Base-by-base conservation (phyloP, 1,140 invertebrate species). In the Ceratosolen solmsi region DNA sequence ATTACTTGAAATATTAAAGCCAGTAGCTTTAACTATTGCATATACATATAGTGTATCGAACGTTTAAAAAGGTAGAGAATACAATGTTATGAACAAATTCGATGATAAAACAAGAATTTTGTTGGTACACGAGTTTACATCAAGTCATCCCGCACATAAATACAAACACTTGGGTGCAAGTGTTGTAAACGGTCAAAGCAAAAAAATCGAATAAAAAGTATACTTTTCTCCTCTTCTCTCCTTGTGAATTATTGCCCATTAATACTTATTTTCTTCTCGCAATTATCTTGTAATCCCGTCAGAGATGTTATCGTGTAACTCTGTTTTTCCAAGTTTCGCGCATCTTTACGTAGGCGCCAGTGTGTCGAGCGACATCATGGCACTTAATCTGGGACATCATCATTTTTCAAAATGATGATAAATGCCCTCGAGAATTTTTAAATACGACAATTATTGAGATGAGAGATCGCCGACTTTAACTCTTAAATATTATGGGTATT, bases 101-200 rank as follows among this genome's bases (percentile, higher is more conserved):
- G 2, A 15, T 63, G 27, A 63, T 15, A 33, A 68, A n/a, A 68
- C 15, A 2, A 38, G 7, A 68, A 17, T 38, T 68, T 38, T 68
- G 8, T 36, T n/a, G 25, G 4, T 17, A 30, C n/a, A 41, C 20
- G 1, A 46, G 20, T 54, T 22, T 54, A 17, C 20, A 22, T 54
- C 20, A 54, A 8, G 20, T 22, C 51, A 5, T 5, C 2, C 17
- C 51, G 9, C 20, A 54, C 51, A 54, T 54, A 4, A 20, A 22
- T 46, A 15, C 0, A 49, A 46, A 41, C 13, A 2, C 4, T 0
- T 22, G 11, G 0, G 38, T 22, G 38, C 38, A 72, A 83, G 84
- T 80, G 85, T 85, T 78, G 79, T 70, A 49, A 33, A 78, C 68
- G 71, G 51, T 54, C 20, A 38, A 63, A 9, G 9, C 0, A 8